Percentiles rank a stretch among this genome's conserved stretches.
phyloP scores from a whole-genome alignment of 2,797 vertebrate genomes.

The Chiloscyllium punctatum region DNA sequence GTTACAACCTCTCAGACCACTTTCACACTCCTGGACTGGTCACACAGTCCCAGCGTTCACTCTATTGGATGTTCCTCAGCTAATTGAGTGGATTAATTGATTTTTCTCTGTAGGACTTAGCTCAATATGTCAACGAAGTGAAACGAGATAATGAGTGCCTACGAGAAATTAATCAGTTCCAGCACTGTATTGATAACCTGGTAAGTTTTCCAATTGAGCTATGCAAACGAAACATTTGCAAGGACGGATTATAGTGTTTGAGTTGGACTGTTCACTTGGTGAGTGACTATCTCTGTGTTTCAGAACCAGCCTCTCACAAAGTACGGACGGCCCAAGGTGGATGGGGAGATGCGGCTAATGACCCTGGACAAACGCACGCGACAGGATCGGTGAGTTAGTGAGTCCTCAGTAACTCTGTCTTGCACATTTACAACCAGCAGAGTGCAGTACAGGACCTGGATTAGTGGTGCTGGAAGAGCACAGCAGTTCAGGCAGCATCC shows the following conservation, averaged over 20 bases:
- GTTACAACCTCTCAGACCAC: no score
- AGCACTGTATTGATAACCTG: slow-evolving; percentile 93
- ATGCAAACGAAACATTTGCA: background rate
- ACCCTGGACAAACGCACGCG: slow-evolving; percentile 87
- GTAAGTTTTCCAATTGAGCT: slow-evolving; percentile 55
- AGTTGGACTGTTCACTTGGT: background rate
- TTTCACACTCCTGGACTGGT: background rate
- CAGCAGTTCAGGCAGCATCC: no score
- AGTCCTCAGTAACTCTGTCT: background rate
- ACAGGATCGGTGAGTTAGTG: slow-evolving; percentile 83
- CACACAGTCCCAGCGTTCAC: background rate
- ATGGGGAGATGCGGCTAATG: slow-evolving; percentile 84
- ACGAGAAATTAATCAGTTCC: slow-evolving; percentile 89
- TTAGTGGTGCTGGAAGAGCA: no score
- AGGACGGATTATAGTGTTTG: background rate
- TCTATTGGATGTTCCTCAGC: background rate
- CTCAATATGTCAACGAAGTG: slow-evolving; percentile 98
- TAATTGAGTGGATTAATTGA: no score
- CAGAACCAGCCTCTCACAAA: slow-evolving; percentile 83
- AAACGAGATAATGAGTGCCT: slow-evolving; percentile 96
- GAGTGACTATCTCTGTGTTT: slow-evolving; percentile 42
- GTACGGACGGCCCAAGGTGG: slow-evolving; percentile 89
- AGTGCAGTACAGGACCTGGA: background rate
- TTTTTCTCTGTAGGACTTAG: slow-evolving; percentile 75
- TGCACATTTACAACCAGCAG: background rate